Base-by-base conservation (phyloP, 1,140 invertebrate species). In the Conus betulinus region DNA sequence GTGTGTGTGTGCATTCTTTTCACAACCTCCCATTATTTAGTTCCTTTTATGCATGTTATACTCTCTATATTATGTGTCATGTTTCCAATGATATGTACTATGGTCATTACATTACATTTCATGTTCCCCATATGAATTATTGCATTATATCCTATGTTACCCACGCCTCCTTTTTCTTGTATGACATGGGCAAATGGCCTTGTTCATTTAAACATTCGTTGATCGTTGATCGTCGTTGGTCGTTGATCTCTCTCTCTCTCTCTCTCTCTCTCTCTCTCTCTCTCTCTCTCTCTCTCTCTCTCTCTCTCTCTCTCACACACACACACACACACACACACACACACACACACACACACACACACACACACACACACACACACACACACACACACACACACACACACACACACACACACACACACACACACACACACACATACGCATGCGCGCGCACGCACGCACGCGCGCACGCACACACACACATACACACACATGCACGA, bases 381-480 rank as follows among this genome's bases (percentile, higher is more conserved):
- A 71, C 63, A 71, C 15, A 71, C 63, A 71, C 15, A 71, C 63
- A 71, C 15, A 71, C 15, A 71, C 15, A 71, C 63, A 71, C 63
- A 71, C 63, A 71, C 63, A 71, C 63, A 71, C 63, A 71, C 63
- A 71, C 63, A 71, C 63, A 71, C 63, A 71, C 63, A 71, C 63
- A 71, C 63, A 71, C 63, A 71, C n/a, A 17, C 15, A 71, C 63
- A 67, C 11, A 67, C 63, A 67, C 11, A 67, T 3, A 71, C 15
- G 3, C 63, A 71, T 1, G 3, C 63, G 3, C 15, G 3, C 63
- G 3, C 15, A 71, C 63, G 3, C 15, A 71, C 15, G 3, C 15
- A 71, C 63, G 3, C 63, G 3, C 63, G 3, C 63, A 71, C 63
- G 3, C 63, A 71, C 63, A 71, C 63, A 71, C 63, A 71, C 63